Percentiles rank a stretch among this genome's conserved stretches.
These are phyloP conservation scores for Tautogolabrus adspersus DNA, from an alignment of 2,113 vertebrate species.

Conservation along the genomic window DNA sequence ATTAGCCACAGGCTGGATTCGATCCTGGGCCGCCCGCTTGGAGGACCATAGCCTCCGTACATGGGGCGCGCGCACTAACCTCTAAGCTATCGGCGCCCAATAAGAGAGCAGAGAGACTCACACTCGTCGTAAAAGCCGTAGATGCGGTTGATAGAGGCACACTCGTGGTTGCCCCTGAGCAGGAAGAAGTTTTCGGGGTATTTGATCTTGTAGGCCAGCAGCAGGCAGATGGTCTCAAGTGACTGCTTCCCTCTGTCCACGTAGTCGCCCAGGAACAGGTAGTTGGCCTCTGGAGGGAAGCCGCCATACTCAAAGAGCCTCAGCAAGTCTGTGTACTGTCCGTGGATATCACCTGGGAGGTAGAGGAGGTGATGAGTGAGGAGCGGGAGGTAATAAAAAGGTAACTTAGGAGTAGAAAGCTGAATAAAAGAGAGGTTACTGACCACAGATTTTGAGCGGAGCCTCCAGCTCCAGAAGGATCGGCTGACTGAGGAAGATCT, in stretches of 20 bases:
- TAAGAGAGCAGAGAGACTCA: constrained; percentile 75
- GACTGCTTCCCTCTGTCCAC: constrained; percentile 98
- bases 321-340: constrained; percentile 87
- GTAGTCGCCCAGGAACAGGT: constrained; percentile 97
- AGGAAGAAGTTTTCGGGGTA: constrained; percentile 98
- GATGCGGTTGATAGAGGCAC: constrained; percentile 97
- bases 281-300: constrained; percentile 96
- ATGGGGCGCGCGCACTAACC: no score
- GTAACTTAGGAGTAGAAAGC: no score
- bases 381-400: background rate
- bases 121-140: constrained; percentile 98
- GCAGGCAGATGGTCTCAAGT: constrained; percentile 95
- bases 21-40: no score
- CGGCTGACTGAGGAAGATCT: constrained; percentile 97
- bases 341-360: constrained; percentile 78
- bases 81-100: no score
- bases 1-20: no score
- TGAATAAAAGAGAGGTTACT: constrained; percentile 28
- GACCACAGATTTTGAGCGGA: constrained; percentile 96
- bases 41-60: no score
- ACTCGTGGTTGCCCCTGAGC: constrained; percentile 94
- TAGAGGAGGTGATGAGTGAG: background rate
- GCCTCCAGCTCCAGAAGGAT: constrained; percentile 97
- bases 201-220: constrained; percentile 97
- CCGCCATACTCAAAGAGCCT: constrained; percentile 95